Percentiles rank a stretch among this genome's conserved stretches.
Evolutionary conservation across 2,888 invertebrate genomes (phyloP).

Genomic region (Pollenia griseotomentosa): DNA sequence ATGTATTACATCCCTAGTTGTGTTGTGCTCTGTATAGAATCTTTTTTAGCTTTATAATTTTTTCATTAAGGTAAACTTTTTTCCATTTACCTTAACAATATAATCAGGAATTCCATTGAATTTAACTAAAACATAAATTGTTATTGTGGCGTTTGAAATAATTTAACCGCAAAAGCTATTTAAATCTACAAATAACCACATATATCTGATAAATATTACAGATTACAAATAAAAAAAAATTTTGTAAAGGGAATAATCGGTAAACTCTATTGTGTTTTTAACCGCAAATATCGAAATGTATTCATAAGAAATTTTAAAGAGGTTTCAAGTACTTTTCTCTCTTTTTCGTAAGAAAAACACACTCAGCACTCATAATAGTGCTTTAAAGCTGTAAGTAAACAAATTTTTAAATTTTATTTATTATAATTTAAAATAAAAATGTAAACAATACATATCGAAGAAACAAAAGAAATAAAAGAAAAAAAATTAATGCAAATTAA

Average conservation of each 20-base stretch:
- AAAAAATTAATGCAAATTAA: constrained; percentile 44
- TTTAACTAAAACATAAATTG: background rate
- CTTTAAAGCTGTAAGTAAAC: constrained; percentile 32
- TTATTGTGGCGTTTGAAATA: constrained; percentile 21
- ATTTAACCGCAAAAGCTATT: constrained; percentile 41
- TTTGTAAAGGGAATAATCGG: background rate
- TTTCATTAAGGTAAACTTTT: too few relatives aligned
- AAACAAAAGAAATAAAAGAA: constrained; percentile 41
- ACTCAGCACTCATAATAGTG: constrained; percentile 27
- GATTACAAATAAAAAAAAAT: background rate
- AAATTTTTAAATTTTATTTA: constrained; percentile 42
- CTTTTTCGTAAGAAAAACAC: background rate
- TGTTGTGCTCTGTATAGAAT: too few relatives aligned
- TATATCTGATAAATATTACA: constrained; percentile 3
- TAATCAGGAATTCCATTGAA: background rate
- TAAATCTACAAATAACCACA: background rate
- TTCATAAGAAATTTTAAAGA: too few relatives aligned
- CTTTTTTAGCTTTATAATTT: too few relatives aligned
- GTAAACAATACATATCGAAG: constrained; percentile 42
- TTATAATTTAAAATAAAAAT: constrained; percentile 1
- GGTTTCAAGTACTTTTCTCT: background rate
- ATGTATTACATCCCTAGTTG: too few relatives aligned
- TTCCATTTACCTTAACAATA: too few relatives aligned
- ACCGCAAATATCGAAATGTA: too few relatives aligned
- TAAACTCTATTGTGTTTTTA: too few relatives aligned